Conservation (phyloP, 2,797 vertebrate species). For the Percopsis omiscomaycus region DNA sequence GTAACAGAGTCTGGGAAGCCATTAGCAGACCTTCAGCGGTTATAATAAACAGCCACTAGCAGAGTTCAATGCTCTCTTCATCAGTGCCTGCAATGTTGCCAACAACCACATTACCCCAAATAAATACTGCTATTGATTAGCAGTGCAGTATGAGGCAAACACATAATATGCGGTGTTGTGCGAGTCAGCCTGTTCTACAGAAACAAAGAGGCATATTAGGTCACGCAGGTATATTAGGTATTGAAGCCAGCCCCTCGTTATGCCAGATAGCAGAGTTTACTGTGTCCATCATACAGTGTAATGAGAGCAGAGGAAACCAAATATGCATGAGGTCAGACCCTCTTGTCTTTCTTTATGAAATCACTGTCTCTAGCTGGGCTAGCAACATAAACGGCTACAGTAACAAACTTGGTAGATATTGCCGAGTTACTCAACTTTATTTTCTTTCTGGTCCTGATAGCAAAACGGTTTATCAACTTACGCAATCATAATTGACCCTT, state of each 20-base stretch:
- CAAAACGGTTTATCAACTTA: no score
- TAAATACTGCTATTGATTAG: constrained; percentile 57
- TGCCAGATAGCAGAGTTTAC: no score
- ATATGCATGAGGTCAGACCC: no score
- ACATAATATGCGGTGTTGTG: constrained; percentile 20
- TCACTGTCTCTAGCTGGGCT: background rate
- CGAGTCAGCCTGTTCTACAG: constrained; percentile 6
- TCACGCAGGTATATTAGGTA: background rate
- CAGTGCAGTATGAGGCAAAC: constrained; percentile 27
- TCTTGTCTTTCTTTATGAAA: no score
- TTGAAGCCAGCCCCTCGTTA: no score
- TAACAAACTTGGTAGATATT: no score
- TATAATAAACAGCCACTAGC: constrained; percentile 51
- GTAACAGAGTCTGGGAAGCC: constrained; percentile 33
- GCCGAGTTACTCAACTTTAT: no score
- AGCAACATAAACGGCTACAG: background rate
- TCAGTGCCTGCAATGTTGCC: constrained; percentile 22
- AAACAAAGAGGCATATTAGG: background rate
- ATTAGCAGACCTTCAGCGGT: constrained; percentile 51
- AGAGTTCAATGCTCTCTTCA: constrained; percentile 21
- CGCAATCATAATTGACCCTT: no score
- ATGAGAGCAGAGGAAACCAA: no score
- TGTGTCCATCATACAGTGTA: no score
- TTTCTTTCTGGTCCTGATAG: no score
- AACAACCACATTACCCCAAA: constrained; percentile 46